Percentiles rank a stretch among this genome's conserved stretches.
phyloP scores from a whole-genome alignment of 35 echinoderm and acorn worm genomes.

The Apostichopus parvimensis region DNA sequence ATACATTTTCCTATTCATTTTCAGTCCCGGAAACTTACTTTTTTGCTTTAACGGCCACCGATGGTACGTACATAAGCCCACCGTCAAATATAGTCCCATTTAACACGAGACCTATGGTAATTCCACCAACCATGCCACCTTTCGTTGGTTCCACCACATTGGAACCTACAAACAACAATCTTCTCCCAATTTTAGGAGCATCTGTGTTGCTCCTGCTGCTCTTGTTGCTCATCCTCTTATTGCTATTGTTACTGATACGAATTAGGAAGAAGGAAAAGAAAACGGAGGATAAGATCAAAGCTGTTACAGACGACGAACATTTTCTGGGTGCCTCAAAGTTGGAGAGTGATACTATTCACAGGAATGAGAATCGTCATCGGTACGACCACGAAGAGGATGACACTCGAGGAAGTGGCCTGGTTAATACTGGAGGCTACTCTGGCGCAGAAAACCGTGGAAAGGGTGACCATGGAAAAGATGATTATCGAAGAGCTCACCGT shows the following conservation, averaged over 20 bases:
- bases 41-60: conserved; percentile 25
- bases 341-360: neutral
- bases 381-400: neutral
- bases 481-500: neutral
- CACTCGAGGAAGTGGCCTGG: neutral
- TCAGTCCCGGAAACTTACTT: conserved; percentile 14
- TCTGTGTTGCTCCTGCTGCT: conserved; percentile 16
- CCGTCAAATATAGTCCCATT: conserved; percentile 28
- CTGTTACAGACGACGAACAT: neutral
- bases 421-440: neutral
- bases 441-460: neutral
- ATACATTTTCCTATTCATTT: neutral
- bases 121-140: neutral
- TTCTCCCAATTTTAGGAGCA: conserved; percentile 30
- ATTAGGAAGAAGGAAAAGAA: conserved; percentile 38
- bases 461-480: neutral
- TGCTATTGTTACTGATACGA: conserved; percentile 16
- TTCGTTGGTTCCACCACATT: neutral
- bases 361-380: neutral
- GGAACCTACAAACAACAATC: neutral
- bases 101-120: neutral
- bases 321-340: neutral
- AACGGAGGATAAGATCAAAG: neutral
- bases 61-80: neutral
- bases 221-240: conserved; percentile 12